Conservation (phyloP, 2,888 invertebrate genomes). For the Parnassius glacialis region DNA sequence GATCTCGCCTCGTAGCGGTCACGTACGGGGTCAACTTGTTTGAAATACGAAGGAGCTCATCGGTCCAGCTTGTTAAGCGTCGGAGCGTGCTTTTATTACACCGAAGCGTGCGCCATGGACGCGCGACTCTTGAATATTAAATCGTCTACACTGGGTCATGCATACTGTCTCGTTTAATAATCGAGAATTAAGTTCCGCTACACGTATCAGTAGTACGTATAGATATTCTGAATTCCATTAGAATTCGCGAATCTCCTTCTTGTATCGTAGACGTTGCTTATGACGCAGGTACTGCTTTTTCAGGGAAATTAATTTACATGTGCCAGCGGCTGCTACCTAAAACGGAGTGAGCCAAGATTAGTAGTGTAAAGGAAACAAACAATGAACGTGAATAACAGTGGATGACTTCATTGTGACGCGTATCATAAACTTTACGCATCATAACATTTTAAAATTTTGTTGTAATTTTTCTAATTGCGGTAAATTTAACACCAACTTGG, state of each 20-base stretch:
- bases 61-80: slow-evolving; percentile 77
- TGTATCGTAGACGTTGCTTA: neutral
- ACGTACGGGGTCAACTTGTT: slow-evolving; percentile 74
- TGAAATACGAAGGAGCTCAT: slow-evolving; percentile 79
- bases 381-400: too few relatives aligned
- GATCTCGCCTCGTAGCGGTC: slow-evolving; percentile 64
- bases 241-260: neutral
- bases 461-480: too few relatives aligned
- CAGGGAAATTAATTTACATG: neutral
- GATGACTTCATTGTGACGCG: too few relatives aligned
- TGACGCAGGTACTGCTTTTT: neutral
- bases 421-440: too few relatives aligned
- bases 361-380: too few relatives aligned
- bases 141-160: slow-evolving; percentile 68
- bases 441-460: too few relatives aligned
- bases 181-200: slow-evolving; percentile 32
- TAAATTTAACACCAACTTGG: too few relatives aligned
- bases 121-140: slow-evolving; percentile 76
- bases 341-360: neutral
- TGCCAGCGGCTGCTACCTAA: neutral
- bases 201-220: neutral
- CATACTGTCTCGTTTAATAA: slow-evolving; percentile 63
- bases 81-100: slow-evolving; percentile 79
- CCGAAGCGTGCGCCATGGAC: slow-evolving; percentile 65
- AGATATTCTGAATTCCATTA: slow-evolving; percentile 1